Percentiles rank a stretch among this genome's conserved stretches.
Conservation (phyloP, 2,797 vertebrate genomes). For the Sternarchorhynchus goeldii region DNA sequence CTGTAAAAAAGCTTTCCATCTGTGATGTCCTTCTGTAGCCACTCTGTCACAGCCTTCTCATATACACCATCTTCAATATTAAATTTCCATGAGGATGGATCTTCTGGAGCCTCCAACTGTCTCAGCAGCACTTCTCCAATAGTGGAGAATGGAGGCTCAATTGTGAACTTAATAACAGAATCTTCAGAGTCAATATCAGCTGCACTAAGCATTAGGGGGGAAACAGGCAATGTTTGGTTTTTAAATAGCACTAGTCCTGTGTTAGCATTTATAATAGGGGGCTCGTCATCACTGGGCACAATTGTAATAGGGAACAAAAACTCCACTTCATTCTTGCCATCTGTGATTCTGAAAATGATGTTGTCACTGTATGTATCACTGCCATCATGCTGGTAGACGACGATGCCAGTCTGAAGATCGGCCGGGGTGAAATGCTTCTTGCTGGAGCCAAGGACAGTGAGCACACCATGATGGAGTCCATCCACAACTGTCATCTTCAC, state of each 20-base stretch:
- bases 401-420: conserved; percentile 79
- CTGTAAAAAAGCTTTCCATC: conserved; percentile 88
- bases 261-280: conserved; percentile 90
- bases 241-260: conserved; percentile 88
- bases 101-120: conserved; percentile 84
- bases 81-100: conserved; percentile 83
- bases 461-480: conserved; percentile 85
- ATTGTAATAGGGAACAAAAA: conserved; percentile 94
- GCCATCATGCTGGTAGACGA: conserved; percentile 91
- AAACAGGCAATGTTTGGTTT: conserved; percentile 83
- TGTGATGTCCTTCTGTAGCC: conserved; percentile 88
- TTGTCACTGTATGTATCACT: conserved; percentile 93
- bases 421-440: conserved; percentile 83
- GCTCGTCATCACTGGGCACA: conserved; percentile 91
- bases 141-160: conserved; percentile 75
- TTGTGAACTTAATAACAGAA: conserved; percentile 82
- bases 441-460: conserved; percentile 76
- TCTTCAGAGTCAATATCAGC: conserved; percentile 94
- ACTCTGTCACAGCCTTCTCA: conserved; percentile 87
- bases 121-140: conserved; percentile 83
- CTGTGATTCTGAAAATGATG: conserved; percentile 88
- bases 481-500: conserved; percentile 84
- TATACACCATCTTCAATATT: conserved; percentile 78
- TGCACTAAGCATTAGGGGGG: conserved; percentile 83
- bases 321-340: conserved; percentile 87